Evolutionary conservation across 2,888 invertebrate genomes (phyloP).

Genomic region (Aphodius granarius): DNA sequence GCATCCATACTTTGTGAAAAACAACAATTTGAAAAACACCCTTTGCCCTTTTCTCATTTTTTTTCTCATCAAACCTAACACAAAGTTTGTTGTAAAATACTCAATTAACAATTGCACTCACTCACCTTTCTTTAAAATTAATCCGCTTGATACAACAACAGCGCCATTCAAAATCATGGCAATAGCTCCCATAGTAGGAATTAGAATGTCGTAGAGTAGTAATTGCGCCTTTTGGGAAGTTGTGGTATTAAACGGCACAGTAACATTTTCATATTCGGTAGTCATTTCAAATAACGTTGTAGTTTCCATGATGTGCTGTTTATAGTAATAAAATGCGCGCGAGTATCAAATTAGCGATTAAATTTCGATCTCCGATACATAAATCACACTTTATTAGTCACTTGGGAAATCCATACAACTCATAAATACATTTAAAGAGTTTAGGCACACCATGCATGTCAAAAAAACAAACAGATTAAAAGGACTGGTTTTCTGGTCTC

Average conservation of each 20-base stretch:
- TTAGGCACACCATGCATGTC: not conserved
- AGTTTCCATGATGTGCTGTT: slow-evolving; percentile 1
- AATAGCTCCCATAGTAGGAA: slow-evolving; percentile 59
- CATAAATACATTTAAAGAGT: not conserved
- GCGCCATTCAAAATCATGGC: slow-evolving; percentile 63
- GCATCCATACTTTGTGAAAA: no score
- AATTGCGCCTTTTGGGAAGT: slow-evolving; percentile 49
- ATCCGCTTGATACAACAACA: slow-evolving; percentile 68
- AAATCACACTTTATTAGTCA: not conserved
- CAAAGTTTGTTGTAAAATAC: not conserved
- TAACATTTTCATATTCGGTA: slow-evolving; percentile 2
- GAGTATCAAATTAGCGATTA: not conserved
- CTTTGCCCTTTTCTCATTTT: no score
- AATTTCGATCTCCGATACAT: not conserved
- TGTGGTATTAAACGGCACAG: not conserved
- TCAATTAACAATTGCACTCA: not conserved
- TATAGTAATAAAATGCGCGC: not conserved
- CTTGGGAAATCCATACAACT: not conserved
- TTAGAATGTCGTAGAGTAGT: slow-evolving; percentile 58
- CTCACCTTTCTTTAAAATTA: slow-evolving; percentile 64
- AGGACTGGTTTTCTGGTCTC: no score
- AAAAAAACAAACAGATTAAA: not conserved
- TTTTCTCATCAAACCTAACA: no score
- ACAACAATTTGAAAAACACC: no score
- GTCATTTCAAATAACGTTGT: not conserved